Conservation (phyloP, 2,113 vertebrate genomes). For the Scytalopus superciliaris region DNA sequence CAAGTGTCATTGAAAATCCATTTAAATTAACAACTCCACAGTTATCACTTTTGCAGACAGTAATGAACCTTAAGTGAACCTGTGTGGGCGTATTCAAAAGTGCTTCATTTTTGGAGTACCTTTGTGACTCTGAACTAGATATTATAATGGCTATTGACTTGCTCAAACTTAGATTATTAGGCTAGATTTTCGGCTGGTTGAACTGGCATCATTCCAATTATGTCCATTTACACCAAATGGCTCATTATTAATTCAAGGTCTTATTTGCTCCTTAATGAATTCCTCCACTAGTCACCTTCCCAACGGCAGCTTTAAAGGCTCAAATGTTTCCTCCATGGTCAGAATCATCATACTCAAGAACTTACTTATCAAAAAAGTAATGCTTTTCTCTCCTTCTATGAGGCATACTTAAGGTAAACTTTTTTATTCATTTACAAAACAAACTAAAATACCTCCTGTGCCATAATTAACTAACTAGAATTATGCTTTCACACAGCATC, state of each 20-base stretch:
- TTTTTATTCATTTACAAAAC: constrained; percentile 30
- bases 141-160: constrained; percentile 47
- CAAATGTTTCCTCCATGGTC: not conserved
- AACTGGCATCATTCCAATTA: constrained; percentile 26
- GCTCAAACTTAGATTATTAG: constrained; percentile 42
- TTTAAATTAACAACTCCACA: constrained; percentile 9
- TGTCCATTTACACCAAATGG: constrained; percentile 49
- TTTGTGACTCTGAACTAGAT: constrained; percentile 19
- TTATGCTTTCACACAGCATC: not conserved
- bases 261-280: constrained; percentile 56
- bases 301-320: not conserved
- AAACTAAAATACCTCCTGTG: constrained; percentile 26
- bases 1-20: not conserved
- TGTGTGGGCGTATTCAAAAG: not conserved
- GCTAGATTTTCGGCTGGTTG: constrained; percentile 57
- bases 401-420: constrained; percentile 7
- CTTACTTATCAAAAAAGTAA: not conserved
- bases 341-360: constrained; percentile 6
- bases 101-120: not conserved
- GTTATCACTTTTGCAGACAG: constrained; percentile 12
- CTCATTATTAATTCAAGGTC: constrained; percentile 65
- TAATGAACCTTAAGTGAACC: constrained; percentile 40
- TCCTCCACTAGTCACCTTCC: constrained; percentile 41
- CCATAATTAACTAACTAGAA: constrained; percentile 41
- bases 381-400: not conserved